phyloP scores from a whole-genome alignment of 2,888 invertebrate genomes.

The Hemicrepidius hirtus region DNA sequence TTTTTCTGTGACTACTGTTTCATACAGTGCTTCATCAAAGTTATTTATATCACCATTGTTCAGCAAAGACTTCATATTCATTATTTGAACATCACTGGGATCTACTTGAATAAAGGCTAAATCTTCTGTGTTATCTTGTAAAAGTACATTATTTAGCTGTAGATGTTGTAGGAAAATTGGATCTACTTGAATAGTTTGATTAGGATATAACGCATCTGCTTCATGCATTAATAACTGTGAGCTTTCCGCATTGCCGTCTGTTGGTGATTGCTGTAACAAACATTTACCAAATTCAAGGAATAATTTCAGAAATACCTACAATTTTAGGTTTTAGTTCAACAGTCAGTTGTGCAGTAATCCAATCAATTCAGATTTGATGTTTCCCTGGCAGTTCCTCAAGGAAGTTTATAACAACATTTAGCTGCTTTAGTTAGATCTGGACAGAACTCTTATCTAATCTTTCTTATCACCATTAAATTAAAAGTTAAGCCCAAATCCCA shows the following conservation, averaged over 20 bases:
- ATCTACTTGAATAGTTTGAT: constrained; percentile 55
- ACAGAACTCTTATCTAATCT: too few species aligned
- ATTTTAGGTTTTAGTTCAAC: too few species aligned
- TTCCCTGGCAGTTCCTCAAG: too few species aligned
- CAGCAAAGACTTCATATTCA: constrained; percentile 32
- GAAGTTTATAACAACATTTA: too few species aligned
- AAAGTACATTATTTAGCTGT: constrained; percentile 52
- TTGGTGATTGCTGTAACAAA: neutral
- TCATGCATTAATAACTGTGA: constrained; percentile 28
- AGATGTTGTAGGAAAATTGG: constrained; percentile 56
- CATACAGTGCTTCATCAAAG: constrained; percentile 13
- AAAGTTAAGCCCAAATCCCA: too few species aligned
- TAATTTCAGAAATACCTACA: too few species aligned
- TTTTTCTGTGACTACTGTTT: constrained; percentile 6
- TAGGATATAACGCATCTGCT: constrained; percentile 4
- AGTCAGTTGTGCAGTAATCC: too few species aligned
- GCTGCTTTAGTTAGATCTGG: too few species aligned
- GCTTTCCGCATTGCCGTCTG: neutral
- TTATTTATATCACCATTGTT: constrained; percentile 24
- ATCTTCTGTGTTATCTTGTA: constrained; percentile 53
- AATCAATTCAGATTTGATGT: too few species aligned
- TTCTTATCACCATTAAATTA: too few species aligned
- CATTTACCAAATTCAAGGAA: neutral
- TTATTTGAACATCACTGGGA: constrained; percentile 41
- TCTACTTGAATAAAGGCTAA: constrained; percentile 45